phyloP scores from a whole-genome alignment of 2,113 vertebrate genomes.

The Oxyura jamaicensis region DNA sequence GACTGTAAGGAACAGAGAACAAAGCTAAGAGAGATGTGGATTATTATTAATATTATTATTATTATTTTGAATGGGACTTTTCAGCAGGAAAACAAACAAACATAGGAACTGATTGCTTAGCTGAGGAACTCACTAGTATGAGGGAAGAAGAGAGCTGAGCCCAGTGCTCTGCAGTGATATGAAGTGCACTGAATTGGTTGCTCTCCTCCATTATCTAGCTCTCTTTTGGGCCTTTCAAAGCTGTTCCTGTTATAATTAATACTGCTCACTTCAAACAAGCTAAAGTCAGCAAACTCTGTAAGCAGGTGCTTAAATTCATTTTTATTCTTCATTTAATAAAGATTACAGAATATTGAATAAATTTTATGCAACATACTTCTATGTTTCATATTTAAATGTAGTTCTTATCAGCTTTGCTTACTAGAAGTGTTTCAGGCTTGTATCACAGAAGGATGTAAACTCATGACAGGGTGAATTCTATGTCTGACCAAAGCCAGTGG shows the following conservation, averaged over 20 bases:
- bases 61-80: not conserved
- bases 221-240: not conserved
- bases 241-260: not conserved
- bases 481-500: not conserved
- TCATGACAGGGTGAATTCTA: not conserved
- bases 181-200: rapidly evolving
- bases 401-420: not conserved
- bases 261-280: not conserved
- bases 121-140: not conserved
- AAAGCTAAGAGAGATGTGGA: not conserved
- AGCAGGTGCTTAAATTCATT: not conserved
- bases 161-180: rapidly evolving
- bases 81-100: not conserved
- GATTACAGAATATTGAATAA: not conserved
- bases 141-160: not conserved
- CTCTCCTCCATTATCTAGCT: not conserved
- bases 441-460: not conserved
- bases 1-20: not conserved
- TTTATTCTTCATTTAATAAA: not conserved
- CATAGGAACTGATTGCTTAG: not conserved
- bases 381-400: not conserved
- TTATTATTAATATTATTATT: too few species aligned
- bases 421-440: not conserved
- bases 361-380: not conserved
- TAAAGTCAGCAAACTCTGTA: not conserved